Conservation (phyloP, 2,113 vertebrate genomes). For the Lasiurus cinereus region DNA sequence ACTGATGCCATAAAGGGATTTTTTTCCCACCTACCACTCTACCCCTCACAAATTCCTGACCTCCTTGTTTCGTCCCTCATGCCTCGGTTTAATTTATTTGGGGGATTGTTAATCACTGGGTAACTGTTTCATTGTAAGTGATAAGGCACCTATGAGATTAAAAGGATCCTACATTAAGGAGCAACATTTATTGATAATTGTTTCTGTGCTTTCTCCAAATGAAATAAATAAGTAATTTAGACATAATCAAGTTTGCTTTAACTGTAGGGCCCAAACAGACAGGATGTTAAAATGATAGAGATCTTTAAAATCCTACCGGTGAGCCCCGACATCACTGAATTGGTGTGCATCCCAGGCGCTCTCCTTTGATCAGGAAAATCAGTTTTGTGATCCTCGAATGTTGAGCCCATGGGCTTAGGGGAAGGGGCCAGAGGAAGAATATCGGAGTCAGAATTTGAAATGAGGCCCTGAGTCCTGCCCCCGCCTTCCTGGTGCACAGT, state of each 20-base stretch:
- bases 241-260: slow-evolving; percentile 59
- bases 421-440: slow-evolving; percentile 24
- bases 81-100: not conserved
- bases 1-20: slow-evolving; percentile 43
- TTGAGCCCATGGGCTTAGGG: slow-evolving; percentile 35
- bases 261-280: not conserved
- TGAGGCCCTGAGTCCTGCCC: not conserved
- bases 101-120: not conserved
- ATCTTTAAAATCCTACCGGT: slow-evolving; percentile 63
- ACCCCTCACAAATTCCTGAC: not conserved
- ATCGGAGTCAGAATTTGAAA: not conserved
- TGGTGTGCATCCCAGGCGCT: slow-evolving; percentile 41
- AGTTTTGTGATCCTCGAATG: slow-evolving; percentile 50
- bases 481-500: not conserved
- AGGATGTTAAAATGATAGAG: not conserved
- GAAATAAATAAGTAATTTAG: slow-evolving; percentile 65
- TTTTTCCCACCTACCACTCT: not conserved
- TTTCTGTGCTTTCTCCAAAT: slow-evolving; percentile 68
- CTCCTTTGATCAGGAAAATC: slow-evolving; percentile 71
- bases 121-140: slow-evolving; percentile 51
- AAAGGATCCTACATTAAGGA: slow-evolving; percentile 71
- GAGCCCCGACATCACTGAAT: slow-evolving; percentile 52
- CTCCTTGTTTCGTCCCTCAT: not conserved
- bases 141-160: slow-evolving; percentile 50
- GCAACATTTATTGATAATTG: slow-evolving; percentile 76